Conservation (phyloP, 2,888 invertebrate species). For the Dinocampus coccinellae region DNA sequence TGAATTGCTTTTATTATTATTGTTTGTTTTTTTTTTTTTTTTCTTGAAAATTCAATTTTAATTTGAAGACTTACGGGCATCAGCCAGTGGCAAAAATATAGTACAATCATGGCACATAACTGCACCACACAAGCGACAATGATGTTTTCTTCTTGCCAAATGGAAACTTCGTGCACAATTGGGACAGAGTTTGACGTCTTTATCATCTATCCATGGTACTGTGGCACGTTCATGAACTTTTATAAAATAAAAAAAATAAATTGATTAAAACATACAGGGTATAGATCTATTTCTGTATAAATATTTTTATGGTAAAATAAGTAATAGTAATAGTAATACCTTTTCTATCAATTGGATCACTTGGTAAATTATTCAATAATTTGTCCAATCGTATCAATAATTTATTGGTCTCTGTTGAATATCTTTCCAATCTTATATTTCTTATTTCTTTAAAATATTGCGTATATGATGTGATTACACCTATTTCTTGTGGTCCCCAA, state of each 20-base stretch:
- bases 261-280: not conserved
- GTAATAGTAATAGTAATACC: slow-evolving; percentile 71
- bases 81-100: slow-evolving; percentile 81
- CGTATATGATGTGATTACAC: slow-evolving; percentile 77
- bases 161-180: slow-evolving; percentile 92
- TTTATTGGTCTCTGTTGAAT: slow-evolving; percentile 95
- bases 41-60: not conserved
- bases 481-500: slow-evolving; percentile 77
- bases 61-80: slow-evolving; percentile 79
- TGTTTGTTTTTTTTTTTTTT: no score
- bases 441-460: slow-evolving; percentile 81
- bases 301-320: no score
- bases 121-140: slow-evolving; percentile 94
- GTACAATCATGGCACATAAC: slow-evolving; percentile 95
- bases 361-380: slow-evolving; percentile 84
- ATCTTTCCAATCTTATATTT: slow-evolving; percentile 83
- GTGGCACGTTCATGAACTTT: slow-evolving; percentile 75
- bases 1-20: not conserved
- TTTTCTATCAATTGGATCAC: slow-evolving; percentile 80
- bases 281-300: slow-evolving; percentile 5
- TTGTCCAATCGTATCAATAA: slow-evolving; percentile 93
- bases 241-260: slow-evolving; percentile 25
- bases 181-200: slow-evolving; percentile 89
- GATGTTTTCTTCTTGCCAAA: slow-evolving; percentile 91
- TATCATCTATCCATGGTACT: slow-evolving; percentile 95